phyloP scores from a whole-genome alignment of 64 coral and sea anemone genomes.

The Hydrozoanthus tunicans region DNA sequence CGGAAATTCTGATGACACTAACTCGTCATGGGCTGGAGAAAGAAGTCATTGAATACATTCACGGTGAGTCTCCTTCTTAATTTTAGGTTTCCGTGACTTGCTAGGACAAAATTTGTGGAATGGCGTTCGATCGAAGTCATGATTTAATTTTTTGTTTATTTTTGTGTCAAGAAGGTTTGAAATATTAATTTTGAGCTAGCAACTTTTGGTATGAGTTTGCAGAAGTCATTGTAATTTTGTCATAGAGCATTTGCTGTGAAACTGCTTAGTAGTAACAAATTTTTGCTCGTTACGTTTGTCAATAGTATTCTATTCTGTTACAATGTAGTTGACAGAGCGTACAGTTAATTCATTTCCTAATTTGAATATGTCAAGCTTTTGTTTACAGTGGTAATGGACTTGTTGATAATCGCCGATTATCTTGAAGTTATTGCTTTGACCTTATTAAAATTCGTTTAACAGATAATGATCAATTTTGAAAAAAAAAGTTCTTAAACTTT shows the following conservation, averaged over 20 bases:
- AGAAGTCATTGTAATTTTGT: background rate
- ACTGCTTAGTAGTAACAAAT: background rate
- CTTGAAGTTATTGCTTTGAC: background rate
- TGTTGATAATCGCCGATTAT: background rate
- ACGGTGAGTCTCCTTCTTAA: constrained; percentile 64
- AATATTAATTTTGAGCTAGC: background rate
- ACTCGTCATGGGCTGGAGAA: constrained; percentile 78
- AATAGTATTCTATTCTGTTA: background rate
- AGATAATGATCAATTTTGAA: background rate
- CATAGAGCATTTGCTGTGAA: background rate
- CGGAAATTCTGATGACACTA: constrained; percentile 91
- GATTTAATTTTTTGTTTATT: background rate
- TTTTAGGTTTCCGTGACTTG: background rate
- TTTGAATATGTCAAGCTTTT: background rate
- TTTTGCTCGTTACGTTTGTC: background rate
- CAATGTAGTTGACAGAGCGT: background rate
- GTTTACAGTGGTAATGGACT: background rate
- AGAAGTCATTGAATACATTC: constrained; percentile 87
- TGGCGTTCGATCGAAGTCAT: background rate
- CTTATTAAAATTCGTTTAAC: background rate
- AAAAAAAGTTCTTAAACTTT: too few species aligned
- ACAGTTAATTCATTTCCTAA: background rate
- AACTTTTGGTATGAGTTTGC: background rate
- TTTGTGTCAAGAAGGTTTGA: background rate
- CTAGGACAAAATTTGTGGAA: background rate